Conservation (phyloP, 2,888 invertebrate species). For the Torymus tubicola region DNA sequence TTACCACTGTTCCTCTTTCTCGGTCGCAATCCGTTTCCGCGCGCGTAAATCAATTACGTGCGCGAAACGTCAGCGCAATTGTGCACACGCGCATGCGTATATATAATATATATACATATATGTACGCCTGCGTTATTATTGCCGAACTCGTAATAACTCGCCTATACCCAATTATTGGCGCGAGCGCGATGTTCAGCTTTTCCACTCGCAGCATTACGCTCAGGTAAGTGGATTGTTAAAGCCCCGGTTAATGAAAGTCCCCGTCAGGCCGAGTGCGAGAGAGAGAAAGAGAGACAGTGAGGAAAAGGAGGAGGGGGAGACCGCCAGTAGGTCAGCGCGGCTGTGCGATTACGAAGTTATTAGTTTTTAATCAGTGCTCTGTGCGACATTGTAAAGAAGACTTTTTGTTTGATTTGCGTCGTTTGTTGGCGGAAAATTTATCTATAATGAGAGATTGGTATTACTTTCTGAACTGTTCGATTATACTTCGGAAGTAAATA, state of each 20-base stretch:
- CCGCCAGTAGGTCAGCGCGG: too few relatives aligned
- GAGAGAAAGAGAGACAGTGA: too few relatives aligned
- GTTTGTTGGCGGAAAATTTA: too few relatives aligned
- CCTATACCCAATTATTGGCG: slow-evolving; percentile 32
- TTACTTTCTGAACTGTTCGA: too few relatives aligned
- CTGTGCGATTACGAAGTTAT: not conserved
- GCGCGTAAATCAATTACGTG: slow-evolving; percentile 39
- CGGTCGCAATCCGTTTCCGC: slow-evolving; percentile 23
- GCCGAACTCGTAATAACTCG: slow-evolving; percentile 35
- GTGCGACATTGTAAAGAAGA: not conserved
- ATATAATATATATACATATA: too few relatives aligned
- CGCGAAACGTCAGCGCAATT: slow-evolving; percentile 29
- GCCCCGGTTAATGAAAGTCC: slow-evolving; percentile 13
- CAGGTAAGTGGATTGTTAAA: slow-evolving; percentile 33
- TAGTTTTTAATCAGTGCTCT: not conserved
- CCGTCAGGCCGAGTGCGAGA: too few relatives aligned
- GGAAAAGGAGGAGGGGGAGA: too few relatives aligned
- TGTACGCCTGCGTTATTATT: slow-evolving; percentile 33
- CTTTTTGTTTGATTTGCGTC: too few relatives aligned
- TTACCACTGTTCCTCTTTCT: not conserved
- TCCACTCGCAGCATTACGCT: not conserved
- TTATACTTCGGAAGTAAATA: too few relatives aligned
- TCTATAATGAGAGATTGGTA: too few relatives aligned
- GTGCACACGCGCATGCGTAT: slow-evolving; percentile 14
- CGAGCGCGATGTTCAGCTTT: slow-evolving; percentile 18